Evolutionary conservation across 2,888 invertebrate genomes (phyloP).

Genomic region (Pimpla rufipes): DNA sequence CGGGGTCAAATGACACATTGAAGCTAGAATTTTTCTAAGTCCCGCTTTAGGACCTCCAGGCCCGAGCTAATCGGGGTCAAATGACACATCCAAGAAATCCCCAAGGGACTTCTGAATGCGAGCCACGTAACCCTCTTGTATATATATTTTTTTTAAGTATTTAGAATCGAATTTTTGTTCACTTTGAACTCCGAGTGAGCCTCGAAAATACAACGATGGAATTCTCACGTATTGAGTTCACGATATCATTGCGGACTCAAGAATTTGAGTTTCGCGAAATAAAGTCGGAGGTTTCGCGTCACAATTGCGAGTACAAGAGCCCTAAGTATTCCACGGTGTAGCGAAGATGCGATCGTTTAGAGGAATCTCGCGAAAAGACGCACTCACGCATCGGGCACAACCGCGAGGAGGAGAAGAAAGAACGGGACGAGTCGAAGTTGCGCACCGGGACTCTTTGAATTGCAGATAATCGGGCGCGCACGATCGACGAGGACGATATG

Average conservation of each 20-base stretch:
- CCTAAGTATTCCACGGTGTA: slow-evolving; percentile 1
- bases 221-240: no score
- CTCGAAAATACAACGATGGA: not conserved
- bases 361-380: slow-evolving; percentile 27
- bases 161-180: no score
- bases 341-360: slow-evolving; percentile 28
- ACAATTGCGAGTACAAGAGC: slow-evolving; percentile 3
- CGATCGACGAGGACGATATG: slow-evolving; percentile 78
- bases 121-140: no score
- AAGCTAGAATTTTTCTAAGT: no score
- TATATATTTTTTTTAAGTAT: no score
- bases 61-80: no score
- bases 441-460: slow-evolving; percentile 75
- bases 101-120: no score
- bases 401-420: slow-evolving; percentile 27
- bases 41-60: no score
- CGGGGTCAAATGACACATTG: no score
- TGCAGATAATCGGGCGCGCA: slow-evolving; percentile 78
- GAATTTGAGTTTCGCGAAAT: no score
- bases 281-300: not conserved
- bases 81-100: no score
- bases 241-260: no score
- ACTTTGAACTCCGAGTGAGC: not conserved
- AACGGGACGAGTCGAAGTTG: slow-evolving; percentile 59
- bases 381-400: slow-evolving; percentile 29